Conservation (phyloP, 2,797 vertebrate genomes). For the Acanthurus leucopareius region DNA sequence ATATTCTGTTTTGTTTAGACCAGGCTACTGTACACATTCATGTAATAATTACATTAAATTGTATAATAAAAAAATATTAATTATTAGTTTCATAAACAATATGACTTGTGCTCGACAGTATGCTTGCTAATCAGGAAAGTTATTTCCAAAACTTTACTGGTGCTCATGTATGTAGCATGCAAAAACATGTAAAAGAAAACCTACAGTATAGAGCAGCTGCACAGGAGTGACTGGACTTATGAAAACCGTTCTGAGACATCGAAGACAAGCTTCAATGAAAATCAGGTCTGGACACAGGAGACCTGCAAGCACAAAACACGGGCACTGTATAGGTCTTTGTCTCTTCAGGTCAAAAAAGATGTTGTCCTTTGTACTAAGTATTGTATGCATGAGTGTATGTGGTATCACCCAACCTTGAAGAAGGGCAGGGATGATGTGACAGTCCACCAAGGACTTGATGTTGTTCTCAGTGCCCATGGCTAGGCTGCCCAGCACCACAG, state of each 20-base stretch:
- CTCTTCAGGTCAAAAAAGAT: not conserved
- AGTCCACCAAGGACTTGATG: constrained; percentile 99
- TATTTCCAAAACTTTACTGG: not conserved
- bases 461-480: constrained; percentile 99
- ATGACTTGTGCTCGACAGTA: not conserved
- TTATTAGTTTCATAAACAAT: not conserved
- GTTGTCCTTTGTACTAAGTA: not conserved
- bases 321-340: not conserved
- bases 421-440: constrained; percentile 98
- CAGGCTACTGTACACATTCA: too few species aligned
- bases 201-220: constrained; percentile 97
- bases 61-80: not conserved
- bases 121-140: not conserved
- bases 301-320: constrained; percentile 80
- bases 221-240: constrained; percentile 98
- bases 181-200: constrained; percentile 47
- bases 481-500: constrained; percentile 96
- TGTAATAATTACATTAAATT: not conserved
- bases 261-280: constrained; percentile 97
- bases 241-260: constrained; percentile 97
- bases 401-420: constrained; percentile 89
- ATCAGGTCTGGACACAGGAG: constrained; percentile 93
- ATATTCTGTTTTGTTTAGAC: too few species aligned
- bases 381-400: constrained; percentile 1
- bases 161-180: not conserved